Evolutionary conservation across 2,888 invertebrate species (phyloP).

Genomic region (Drosophila formosana): DNA sequence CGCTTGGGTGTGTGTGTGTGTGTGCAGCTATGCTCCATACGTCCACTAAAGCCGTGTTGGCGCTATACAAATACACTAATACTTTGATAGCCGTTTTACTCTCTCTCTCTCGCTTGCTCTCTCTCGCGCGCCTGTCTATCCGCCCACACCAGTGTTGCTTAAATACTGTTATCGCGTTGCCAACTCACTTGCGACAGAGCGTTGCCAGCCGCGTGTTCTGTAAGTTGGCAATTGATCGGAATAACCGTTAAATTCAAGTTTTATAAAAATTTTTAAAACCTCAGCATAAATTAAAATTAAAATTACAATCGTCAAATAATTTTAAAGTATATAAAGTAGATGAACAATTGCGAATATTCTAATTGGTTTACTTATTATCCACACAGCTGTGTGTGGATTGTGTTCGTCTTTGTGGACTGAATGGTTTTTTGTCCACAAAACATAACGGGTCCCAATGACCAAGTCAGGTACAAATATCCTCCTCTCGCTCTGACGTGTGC

Average conservation of each 20-base stretch:
- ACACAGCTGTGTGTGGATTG: not conserved
- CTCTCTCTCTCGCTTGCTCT: not conserved
- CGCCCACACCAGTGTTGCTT: constrained; percentile 15
- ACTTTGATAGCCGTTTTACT: constrained; percentile 29
- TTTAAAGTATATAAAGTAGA: not conserved
- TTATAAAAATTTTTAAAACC: not conserved
- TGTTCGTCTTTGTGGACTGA: not conserved
- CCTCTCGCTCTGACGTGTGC: constrained; percentile 3
- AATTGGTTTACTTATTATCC: not conserved
- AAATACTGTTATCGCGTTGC: constrained; percentile 28
- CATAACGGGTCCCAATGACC: constrained; percentile 2
- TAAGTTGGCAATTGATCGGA: not conserved
- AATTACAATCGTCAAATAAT: not conserved
- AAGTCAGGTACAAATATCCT: constrained; percentile 7
- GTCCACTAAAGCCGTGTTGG: constrained; percentile 25
- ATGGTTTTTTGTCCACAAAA: constrained; percentile 1
- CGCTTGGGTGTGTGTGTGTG: constrained; percentile 21
- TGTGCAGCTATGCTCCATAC: constrained; percentile 6
- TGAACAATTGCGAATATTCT: not conserved
- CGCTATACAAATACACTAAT: constrained; percentile 33
- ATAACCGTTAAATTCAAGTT: constrained; percentile 29
- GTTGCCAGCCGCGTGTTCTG: constrained; percentile 22
- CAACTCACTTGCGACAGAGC: constrained; percentile 12
- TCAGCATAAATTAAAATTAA: not conserved
- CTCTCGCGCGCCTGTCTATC: not conserved